phyloP scores from a whole-genome alignment of 2,888 invertebrate species.

The Ormyrus pomaceus region DNA sequence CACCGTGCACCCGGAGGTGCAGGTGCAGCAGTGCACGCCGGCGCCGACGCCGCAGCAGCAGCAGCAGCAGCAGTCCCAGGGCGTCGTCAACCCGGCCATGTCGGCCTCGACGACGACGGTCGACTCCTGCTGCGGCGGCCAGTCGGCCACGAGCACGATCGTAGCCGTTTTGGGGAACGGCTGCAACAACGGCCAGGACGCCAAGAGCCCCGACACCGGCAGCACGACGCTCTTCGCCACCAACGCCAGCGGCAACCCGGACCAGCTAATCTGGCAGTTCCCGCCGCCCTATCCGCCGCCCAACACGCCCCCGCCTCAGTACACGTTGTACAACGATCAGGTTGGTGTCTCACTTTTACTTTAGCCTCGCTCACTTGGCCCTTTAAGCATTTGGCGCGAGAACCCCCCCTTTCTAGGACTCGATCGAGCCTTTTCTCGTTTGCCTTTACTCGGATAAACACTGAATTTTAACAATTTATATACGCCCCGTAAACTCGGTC shows the following conservation, averaged over 20 bases:
- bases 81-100: conserved; percentile 54
- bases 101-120: conserved; percentile 41
- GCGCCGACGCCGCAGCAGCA: conserved; percentile 54
- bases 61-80: conserved; percentile 40
- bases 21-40: conserved; percentile 39
- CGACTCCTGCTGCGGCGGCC: conserved; percentile 44
- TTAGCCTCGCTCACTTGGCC: neutral
- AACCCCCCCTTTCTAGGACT: too few species aligned
- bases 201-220: conserved; percentile 64
- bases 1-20: conserved; percentile 81
- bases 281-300: conserved; percentile 81
- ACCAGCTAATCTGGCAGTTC: conserved; percentile 89
- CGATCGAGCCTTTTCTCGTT: too few species aligned
- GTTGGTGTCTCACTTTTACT: conserved; percentile 76
- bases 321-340: conserved; percentile 87
- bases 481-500: too few species aligned
- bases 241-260: conserved; percentile 67
- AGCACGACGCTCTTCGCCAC: conserved; percentile 73
- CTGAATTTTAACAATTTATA: too few species aligned
- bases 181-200: conserved; percentile 18
- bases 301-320: conserved; percentile 82
- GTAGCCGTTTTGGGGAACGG: conserved; percentile 50
- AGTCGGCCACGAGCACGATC: conserved; percentile 58
- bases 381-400: too few species aligned
- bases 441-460: too few species aligned